Percentiles rank a stretch among this genome's conserved stretches.
Evolutionary conservation across 2,797 vertebrate genomes (phyloP).

Genomic region (Gila robusta): DNA sequence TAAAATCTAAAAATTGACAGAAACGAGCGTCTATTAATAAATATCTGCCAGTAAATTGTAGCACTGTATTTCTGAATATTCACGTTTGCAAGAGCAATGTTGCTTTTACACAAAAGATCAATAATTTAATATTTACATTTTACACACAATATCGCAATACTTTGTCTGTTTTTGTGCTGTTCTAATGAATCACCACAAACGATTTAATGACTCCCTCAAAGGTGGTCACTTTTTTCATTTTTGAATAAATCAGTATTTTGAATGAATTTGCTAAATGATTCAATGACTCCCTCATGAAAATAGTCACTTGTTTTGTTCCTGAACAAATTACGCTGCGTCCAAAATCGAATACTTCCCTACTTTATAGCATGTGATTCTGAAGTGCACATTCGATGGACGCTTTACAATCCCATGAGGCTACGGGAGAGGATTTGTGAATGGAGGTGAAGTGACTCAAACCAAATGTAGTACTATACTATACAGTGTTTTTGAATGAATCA

Average conservation of each 20-base stretch:
- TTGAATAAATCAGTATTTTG: background rate
- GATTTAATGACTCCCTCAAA: background rate
- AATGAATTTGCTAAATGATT: background rate
- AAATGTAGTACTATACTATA: background rate
- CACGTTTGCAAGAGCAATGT: background rate
- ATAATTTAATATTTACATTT: background rate
- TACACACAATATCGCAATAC: background rate
- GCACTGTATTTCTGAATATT: too few species aligned
- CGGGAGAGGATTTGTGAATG: background rate
- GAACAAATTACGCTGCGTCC: background rate
- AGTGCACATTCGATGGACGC: background rate
- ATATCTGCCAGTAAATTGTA: background rate
- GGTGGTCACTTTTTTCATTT: background rate
- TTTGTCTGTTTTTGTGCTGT: background rate
- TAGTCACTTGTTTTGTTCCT: background rate
- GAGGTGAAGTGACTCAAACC: background rate
- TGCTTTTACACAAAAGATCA: background rate
- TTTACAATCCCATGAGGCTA: background rate
- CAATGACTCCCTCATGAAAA: background rate
- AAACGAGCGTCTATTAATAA: background rate
- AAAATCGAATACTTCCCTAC: background rate
- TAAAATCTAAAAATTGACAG: background rate
- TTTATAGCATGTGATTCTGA: background rate
- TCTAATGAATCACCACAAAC: background rate
- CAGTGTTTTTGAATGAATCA: background rate